Evolutionary conservation across 2,113 vertebrate genomes (phyloP), one percentile per base, ranked within the genome.

Genomic region (Cephalopterus ornatus): DNA sequence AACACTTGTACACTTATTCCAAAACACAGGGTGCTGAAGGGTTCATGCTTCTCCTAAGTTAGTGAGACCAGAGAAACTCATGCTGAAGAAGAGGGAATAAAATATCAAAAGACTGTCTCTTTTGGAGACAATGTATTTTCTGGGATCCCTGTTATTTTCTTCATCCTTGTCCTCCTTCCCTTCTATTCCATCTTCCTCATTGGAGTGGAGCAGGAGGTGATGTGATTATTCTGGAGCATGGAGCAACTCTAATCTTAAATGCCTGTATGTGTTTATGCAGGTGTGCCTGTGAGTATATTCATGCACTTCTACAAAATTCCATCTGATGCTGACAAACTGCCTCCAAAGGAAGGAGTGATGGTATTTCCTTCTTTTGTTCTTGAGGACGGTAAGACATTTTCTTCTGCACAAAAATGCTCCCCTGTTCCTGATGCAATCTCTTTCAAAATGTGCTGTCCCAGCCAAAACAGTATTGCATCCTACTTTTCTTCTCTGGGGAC

Each of bases 291-390:
- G 46, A 9, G 14, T 59, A 55, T 77, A 39, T 77, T 86, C 27
- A 47, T 71, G 61, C 72, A 81, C 44, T 89, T 92, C 42, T 74
- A 59, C 63, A 71, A 86, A 89, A 92, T 86, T 91, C 80, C 76
- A 59, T 84, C 39, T 89, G 65, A 95, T 78, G 47, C 50, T 94
- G 86, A 84, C 56, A 92, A 95, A 92, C 91, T 81, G 81, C 52
- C 46, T 89, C 61, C 35, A 81, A 89, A 91, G 83, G 92, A 88
- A 94, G 46, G 56, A 92, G 11, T 80, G 95, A 59, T 88, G 91
- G 19, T 84, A 95, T 97, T 97, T 97, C 96, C 96, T 96, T 27
- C 94, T 89, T 96, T 97, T 97, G 95, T 97, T 89, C 73, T 81
- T 88, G 44, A 92, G 68, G 39, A 81, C 65, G 21, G 79, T 47